phyloP scores from a whole-genome alignment of 1,140 invertebrate species.

The Apis florea region DNA sequence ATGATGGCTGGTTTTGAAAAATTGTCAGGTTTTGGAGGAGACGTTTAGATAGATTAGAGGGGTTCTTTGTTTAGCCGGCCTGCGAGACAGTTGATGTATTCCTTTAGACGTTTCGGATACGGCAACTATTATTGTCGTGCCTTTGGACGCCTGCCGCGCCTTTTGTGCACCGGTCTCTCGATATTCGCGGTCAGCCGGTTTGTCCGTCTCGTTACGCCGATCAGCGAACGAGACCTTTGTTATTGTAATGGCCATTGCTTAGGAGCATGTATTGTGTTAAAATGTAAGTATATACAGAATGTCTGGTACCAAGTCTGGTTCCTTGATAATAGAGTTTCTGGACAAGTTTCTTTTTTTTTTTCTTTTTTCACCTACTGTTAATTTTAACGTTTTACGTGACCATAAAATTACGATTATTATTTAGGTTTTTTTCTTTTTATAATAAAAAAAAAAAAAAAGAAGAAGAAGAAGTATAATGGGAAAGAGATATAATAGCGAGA shows the following conservation, averaged over 20 bases:
- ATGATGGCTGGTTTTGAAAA: constrained; percentile 6
- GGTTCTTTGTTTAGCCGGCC: constrained; percentile 13
- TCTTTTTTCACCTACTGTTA: too few species aligned
- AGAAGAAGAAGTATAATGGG: too few species aligned
- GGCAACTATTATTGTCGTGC: constrained; percentile 15
- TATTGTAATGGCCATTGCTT: constrained; percentile 18
- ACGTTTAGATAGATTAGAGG: constrained; percentile 17
- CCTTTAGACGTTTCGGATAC: constrained; percentile 1
- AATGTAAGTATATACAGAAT: neutral
- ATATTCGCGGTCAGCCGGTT: constrained; percentile 11
- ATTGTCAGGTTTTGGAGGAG: neutral
- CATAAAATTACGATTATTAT: too few species aligned
- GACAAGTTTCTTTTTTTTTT: too few species aligned
- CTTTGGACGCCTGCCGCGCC: constrained; percentile 19
- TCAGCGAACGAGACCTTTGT: constrained; percentile 26
- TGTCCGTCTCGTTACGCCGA: constrained; percentile 15
- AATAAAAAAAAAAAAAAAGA: too few species aligned
- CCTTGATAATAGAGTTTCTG: neutral
- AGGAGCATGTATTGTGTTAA: neutral
- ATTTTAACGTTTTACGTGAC: too few species aligned
- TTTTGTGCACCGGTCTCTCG: constrained; percentile 15
- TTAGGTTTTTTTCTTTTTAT: too few species aligned
- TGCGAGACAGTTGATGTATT: constrained; percentile 22
- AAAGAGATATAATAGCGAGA: too few species aligned
- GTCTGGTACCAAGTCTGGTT: neutral